These are phyloP conservation scores for Apocrypta bakeri DNA, from an alignment of 1,140 invertebrate species.

Conservation along the genomic window DNA sequence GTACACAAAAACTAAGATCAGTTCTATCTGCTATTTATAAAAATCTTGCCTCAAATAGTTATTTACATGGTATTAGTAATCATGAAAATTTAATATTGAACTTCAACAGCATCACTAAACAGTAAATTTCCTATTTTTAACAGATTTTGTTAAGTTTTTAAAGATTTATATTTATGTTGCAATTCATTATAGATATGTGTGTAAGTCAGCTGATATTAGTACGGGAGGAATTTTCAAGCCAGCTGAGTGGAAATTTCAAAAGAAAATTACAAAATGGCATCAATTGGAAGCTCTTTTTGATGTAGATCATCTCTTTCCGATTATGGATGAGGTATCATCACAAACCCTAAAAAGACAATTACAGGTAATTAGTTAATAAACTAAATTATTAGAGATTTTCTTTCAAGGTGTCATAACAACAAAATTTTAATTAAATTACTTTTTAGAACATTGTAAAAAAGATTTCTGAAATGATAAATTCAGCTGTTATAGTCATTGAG, in stretches of 20 bases:
- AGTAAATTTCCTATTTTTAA: conserved; percentile 68
- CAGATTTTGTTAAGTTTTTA: conserved; percentile 29
- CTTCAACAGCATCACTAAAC: conserved; percentile 73
- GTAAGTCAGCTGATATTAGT: conserved; percentile 66
- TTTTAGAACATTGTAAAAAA: conserved; percentile 63
- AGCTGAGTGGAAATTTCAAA: conserved; percentile 80
- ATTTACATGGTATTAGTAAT: conserved; percentile 76
- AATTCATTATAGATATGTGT: conserved; percentile 61
- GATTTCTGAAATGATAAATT: conserved; percentile 70
- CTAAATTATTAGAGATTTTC: conserved; percentile 12
- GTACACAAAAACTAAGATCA: conserved; percentile 74
- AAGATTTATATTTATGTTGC: conserved; percentile 58
- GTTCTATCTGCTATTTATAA: conserved; percentile 77
- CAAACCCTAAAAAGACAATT: conserved; percentile 80
- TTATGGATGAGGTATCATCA: conserved; percentile 75
- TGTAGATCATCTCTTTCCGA: conserved; percentile 80
- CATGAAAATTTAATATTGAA: conserved; percentile 74
- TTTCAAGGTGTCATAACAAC: neutral
- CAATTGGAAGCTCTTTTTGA: conserved; percentile 82
- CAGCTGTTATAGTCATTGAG: conserved; percentile 78
- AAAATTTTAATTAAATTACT: conserved; percentile 20
- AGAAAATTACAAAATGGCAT: conserved; percentile 80
- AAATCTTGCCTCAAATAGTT: conserved; percentile 74
- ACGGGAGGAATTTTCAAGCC: conserved; percentile 71
- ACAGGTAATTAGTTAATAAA: conserved; percentile 73